Base-by-base conservation (phyloP, 2,113 vertebrate species). In the Picathartes gymnocephalus region DNA sequence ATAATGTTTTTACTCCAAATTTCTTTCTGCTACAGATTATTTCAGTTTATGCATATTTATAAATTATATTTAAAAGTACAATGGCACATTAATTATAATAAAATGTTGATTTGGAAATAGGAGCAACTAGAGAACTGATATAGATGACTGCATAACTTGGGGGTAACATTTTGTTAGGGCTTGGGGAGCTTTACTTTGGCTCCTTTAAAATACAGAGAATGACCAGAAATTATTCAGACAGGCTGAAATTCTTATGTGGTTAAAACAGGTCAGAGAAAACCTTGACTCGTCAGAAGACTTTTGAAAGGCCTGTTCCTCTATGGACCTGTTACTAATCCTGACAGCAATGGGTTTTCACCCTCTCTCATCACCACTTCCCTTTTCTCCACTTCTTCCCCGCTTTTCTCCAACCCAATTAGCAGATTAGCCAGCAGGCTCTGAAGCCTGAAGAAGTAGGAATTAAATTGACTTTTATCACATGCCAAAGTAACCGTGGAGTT, bases 11-110 rank as follows among this genome's bases (percentile, higher is more conserved):
- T 85, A 76, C 44, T 93, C 57, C n/a, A 21, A 71, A 17, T 73
- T 90, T 84, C 64, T 86, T 82, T 81, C 86, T 96, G 77, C 27
- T 68, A 58, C 65, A 86, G 57, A 88, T 92, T 88, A 90, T 93
- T 90, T 84, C 20, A 10, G 47, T 86, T 94, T 88, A 92, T 97
- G 57, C 90, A 95, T 93, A 88, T 96, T 96, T 95, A 93, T 94
- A 96, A 88, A 94, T 74, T 0, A 56, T 86, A 93, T 96, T 95
- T 90, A 73, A 88, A 96, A 86, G 39, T 83, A 94, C 88, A 93
- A 72, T 93, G 81, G 19, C 31, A 74, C 45, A 86, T 94, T 93
- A 88, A 93, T 95, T 92, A 77, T 80, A 86, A 88, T 81, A 92
- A 82, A 90, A 88, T 8, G 7, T 21, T 86, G 76, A 86, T 93